Evolutionary conservation across 2,888 invertebrate species (phyloP), one percentile per base, ranked within the genome.

Genomic region (Parochlus steinenii): DNA sequence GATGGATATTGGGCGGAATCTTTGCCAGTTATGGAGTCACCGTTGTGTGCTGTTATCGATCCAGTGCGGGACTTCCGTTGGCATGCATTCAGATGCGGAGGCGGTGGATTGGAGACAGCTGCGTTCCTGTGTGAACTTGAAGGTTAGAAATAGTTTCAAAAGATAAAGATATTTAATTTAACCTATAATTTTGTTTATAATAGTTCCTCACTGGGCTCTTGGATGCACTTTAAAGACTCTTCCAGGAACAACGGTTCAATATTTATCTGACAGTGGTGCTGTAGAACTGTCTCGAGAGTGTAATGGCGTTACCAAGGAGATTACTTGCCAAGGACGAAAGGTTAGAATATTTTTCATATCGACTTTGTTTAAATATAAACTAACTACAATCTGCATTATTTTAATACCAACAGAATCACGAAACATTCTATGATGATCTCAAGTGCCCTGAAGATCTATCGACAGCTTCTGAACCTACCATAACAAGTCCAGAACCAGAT

Each of bases 91-190:
- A 64, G 72, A 8, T 81, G 81, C 48, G 74, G 73, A 3, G 80
- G n/a, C n/a, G 78, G 78, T 7, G 80, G 79, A 16, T 78, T 79
- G 1, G 74, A 76, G 42, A 72, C 76, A 0, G 79, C 79, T 2
- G 74, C 80, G 6, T 81, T 81, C 53, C 71, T 81, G 42, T 81
- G 81, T 52, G 80, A 81, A 65, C 63, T 80, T 50, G 75, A 78
- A 47, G 79, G 80, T 80, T 61, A 54, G 51, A 43, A 16, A 25
- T 37, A 12, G 31, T 11, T 18, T 26, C 10, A 31, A 31, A 37
- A 25, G 11, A 22, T 22, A 28, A 16, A 5, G n/a, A 4, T 25
- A 16, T 29, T 28, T 11, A 5, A 19, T 31, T 20, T n/a, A 4
- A 8, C 15, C 16, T 12, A 5, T 36, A 29, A 20, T 18, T 22